Evolutionary conservation across 2,113 vertebrate species (phyloP).

Genomic region (Eretmochelys imbricata): DNA sequence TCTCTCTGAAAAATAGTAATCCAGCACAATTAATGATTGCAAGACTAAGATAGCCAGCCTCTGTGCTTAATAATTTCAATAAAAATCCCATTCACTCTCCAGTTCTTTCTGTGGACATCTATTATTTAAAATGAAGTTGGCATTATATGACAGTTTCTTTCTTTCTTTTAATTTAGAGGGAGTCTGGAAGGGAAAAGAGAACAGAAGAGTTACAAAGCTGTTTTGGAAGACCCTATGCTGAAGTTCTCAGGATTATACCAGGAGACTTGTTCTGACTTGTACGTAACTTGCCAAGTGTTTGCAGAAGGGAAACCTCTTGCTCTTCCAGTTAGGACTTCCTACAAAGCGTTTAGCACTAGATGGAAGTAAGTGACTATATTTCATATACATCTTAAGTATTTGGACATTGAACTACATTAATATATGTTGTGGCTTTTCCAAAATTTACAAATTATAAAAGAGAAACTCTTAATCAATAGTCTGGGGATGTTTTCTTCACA

Average conservation of each 20-base stretch:
- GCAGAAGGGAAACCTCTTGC: conserved; percentile 97
- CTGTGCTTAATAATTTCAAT: not conserved
- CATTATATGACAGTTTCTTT: not conserved
- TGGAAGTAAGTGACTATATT: conserved; percentile 92
- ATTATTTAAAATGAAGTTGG: not conserved
- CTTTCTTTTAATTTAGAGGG: conserved; percentile 78
- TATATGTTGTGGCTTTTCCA: not conserved
- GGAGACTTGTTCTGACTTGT: conserved; percentile 95
- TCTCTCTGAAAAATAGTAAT: rapidly evolving
- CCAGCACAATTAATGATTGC: not conserved
- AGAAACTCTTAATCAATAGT: not conserved
- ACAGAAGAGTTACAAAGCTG: conserved; percentile 95
- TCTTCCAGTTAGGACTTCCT: conserved; percentile 94
- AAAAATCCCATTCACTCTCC: not conserved
- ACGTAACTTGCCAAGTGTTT: conserved; percentile 97
- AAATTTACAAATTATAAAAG: not conserved
- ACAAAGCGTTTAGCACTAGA: conserved; percentile 97
- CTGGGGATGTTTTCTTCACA: not conserved
- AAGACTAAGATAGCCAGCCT: not conserved
- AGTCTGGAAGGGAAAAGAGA: conserved; percentile 98
- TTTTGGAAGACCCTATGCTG: conserved; percentile 95
- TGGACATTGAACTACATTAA: not conserved
- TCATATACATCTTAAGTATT: not conserved
- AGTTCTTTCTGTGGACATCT: rapidly evolving
- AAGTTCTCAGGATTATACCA: conserved; percentile 97